Conservation (phyloP, 2,888 invertebrate genomes). For the Ecdyonurus torrentis region DNA sequence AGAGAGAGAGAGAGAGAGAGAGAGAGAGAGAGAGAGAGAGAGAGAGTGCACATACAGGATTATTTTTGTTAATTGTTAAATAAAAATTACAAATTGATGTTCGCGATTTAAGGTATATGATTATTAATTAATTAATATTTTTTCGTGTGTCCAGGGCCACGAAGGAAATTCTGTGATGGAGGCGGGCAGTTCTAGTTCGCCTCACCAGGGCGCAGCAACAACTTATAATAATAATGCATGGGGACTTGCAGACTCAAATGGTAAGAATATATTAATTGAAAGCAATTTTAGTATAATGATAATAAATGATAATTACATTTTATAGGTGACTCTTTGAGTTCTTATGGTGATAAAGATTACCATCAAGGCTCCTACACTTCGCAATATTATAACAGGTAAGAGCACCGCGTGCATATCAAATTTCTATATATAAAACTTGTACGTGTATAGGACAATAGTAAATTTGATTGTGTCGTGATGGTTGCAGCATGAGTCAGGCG, state of each 20-base stretch:
- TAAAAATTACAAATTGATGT: too few relatives aligned
- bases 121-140: too few relatives aligned
- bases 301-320: constrained; percentile 11
- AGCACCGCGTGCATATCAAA: too few relatives aligned
- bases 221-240: neutral
- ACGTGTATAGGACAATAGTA: too few relatives aligned
- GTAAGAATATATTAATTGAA: neutral
- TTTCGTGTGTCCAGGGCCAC: neutral
- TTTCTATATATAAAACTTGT: too few relatives aligned
- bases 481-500: constrained; percentile 30
- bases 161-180: constrained; percentile 3
- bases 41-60: too few relatives aligned
- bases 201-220: constrained; percentile 6
- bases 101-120: too few relatives aligned
- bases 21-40: too few relatives aligned
- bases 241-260: constrained; percentile 10
- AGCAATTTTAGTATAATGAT: constrained; percentile 13
- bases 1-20: too few relatives aligned
- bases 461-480: too few relatives aligned
- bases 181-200: constrained; percentile 7
- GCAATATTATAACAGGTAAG: constrained; percentile 57
- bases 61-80: too few relatives aligned
- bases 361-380: constrained; percentile 35
- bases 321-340: constrained; percentile 13
- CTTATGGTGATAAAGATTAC: constrained; percentile 27